Conservation (phyloP, 2,113 vertebrate species). For the Albula glossodonta region DNA sequence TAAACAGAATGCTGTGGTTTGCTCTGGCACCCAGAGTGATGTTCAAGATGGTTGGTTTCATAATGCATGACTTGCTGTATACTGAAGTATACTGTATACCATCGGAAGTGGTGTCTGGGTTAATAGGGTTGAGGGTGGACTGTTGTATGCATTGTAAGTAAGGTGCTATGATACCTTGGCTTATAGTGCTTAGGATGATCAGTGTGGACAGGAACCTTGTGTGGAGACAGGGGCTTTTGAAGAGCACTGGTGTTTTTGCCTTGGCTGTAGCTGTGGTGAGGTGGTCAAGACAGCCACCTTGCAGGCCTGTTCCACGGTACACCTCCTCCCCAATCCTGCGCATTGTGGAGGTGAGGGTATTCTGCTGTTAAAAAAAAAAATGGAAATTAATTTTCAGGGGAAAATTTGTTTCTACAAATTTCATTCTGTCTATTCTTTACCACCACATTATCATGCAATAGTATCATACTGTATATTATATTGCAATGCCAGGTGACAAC, state of each 20-base stretch:
- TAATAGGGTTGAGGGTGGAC: no score
- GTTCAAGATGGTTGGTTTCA: no score
- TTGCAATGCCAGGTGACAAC: no score
- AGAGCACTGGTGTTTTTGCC: constrained; percentile 59
- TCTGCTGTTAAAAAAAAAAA: constrained; percentile 59
- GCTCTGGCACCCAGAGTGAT: no score
- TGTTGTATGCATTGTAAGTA: not conserved
- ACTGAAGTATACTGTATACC: not conserved
- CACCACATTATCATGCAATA: no score
- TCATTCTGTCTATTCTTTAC: no score
- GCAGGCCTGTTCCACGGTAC: constrained; percentile 67
- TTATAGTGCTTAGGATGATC: constrained; percentile 82
- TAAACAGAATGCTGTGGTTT: no score
- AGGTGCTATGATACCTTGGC: constrained; percentile 73
- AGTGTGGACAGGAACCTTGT: constrained; percentile 79
- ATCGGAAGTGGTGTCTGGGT: no score
- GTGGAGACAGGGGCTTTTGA: constrained; percentile 75
- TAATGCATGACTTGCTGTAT: no score
- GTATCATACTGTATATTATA: no score
- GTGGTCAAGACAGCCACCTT: constrained; percentile 47
- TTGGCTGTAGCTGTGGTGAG: constrained; percentile 55
- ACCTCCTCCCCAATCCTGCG: constrained; percentile 81
- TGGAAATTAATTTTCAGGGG: no score
- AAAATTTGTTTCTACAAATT: no score
- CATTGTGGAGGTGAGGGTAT: constrained; percentile 74